Conservation (phyloP, 2,888 invertebrate species). For the Pandemis corylana region DNA sequence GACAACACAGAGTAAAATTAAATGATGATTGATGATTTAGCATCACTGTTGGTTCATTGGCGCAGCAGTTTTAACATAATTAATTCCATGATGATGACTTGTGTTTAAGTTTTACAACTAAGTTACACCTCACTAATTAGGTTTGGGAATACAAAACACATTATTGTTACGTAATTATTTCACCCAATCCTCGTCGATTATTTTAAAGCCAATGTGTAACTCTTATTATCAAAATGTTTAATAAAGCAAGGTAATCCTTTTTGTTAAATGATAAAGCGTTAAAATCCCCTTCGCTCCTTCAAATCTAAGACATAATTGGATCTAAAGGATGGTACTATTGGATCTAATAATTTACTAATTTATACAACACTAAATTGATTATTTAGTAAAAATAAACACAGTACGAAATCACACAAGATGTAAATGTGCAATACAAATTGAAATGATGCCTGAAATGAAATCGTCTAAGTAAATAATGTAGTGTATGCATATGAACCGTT, state of each 20-base stretch:
- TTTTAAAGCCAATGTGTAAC: slow-evolving; percentile 61
- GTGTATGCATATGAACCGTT: slow-evolving; percentile 3
- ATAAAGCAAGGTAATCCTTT: slow-evolving; percentile 62
- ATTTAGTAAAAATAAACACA: not conserved
- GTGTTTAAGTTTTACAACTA: not conserved
- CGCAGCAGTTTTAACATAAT: slow-evolving; percentile 12
- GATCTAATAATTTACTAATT: not conserved
- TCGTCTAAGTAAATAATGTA: not conserved
- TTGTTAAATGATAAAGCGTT: slow-evolving; percentile 62
- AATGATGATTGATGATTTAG: slow-evolving; percentile 30
- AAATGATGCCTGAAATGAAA: slow-evolving; percentile 11
- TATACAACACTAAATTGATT: not conserved
- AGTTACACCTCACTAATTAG: slow-evolving; percentile 11
- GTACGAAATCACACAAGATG: not conserved
- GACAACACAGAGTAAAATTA: slow-evolving; percentile 21
- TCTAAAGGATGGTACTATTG: not conserved
- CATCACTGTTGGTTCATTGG: slow-evolving; percentile 2
- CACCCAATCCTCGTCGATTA: slow-evolving; percentile 69
- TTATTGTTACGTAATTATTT: slow-evolving; percentile 50
- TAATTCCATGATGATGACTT: slow-evolving; percentile 5
- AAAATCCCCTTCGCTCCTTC: slow-evolving; percentile 44
- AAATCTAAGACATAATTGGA: not conserved
- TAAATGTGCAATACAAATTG: not conserved
- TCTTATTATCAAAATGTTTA: slow-evolving; percentile 47
- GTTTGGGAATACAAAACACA: slow-evolving; percentile 19